Evolutionary conservation across 2,888 invertebrate genomes (phyloP).

Genomic region (Periphyllus acericola): DNA sequence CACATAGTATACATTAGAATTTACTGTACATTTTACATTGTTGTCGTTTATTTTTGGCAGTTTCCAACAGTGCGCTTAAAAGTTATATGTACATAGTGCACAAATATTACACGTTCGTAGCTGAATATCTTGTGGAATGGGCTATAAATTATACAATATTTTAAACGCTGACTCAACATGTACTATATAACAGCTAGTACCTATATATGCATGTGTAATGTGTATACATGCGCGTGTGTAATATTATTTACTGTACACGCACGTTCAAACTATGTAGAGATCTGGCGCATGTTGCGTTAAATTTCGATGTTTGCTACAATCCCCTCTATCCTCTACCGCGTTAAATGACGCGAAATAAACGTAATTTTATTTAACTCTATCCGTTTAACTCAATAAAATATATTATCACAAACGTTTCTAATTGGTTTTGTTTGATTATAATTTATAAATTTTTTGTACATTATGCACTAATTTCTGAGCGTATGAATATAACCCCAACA

Average conservation of each 20-base stretch:
- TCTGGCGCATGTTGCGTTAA: background rate
- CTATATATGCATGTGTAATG: background rate
- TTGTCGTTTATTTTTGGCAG: background rate
- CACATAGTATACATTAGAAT: background rate
- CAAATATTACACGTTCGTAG: background rate
- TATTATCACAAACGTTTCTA: background rate
- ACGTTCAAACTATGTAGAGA: background rate
- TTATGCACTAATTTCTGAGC: background rate
- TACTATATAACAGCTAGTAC: background rate
- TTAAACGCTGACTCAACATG: background rate
- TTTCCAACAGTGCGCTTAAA: background rate
- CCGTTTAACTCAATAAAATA: background rate
- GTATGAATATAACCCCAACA: no score
- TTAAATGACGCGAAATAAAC: background rate
- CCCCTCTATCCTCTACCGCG: background rate
- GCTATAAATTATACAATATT: slow-evolving; percentile 6
- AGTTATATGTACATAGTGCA: background rate
- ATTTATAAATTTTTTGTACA: background rate
- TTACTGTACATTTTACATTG: background rate
- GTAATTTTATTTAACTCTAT: background rate
- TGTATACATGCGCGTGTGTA: background rate
- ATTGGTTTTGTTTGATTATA: background rate
- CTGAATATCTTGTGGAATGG: background rate
- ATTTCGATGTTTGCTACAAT: background rate
- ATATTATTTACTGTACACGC: background rate